A percentile compares a stretch with the other conserved stretches of the same genome.
These are phyloP conservation scores for Metridium senile DNA, from an alignment of 92 coral and sea anemone genomes.

Conservation along the genomic window DNA sequence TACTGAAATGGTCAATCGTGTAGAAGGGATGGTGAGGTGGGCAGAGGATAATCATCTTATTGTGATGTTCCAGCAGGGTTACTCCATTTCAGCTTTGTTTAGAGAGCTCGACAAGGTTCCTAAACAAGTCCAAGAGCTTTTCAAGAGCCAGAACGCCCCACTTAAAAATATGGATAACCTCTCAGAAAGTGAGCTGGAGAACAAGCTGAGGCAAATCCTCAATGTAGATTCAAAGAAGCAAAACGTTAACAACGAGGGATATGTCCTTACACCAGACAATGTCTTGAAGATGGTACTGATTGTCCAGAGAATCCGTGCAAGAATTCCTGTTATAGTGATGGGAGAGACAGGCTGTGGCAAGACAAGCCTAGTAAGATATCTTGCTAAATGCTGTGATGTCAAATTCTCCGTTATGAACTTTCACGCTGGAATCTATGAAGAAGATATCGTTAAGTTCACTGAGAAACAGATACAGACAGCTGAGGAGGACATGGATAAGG, in stretches of 20 bases:
- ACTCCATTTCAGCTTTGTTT: conserved; percentile 71
- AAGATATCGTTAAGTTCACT: conserved; percentile 54
- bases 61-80: conserved; percentile 68
- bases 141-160: conserved; percentile 55
- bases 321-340: conserved; percentile 86
- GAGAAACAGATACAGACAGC: conserved; percentile 46
- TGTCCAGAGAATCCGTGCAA: conserved; percentile 74
- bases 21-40: conserved; percentile 83
- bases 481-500: conserved; percentile 19
- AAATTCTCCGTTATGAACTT: conserved; percentile 56
- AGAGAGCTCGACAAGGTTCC: conserved; percentile 64
- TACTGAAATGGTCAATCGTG: conserved; percentile 68
- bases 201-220: conserved; percentile 57
- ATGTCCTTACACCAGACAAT: conserved; percentile 85
- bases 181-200: conserved; percentile 45
- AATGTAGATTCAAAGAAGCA: conserved; percentile 29
- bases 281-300: conserved; percentile 80
- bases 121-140: conserved; percentile 49
- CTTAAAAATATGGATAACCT: conserved; percentile 46
- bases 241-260: conserved; percentile 25
- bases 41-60: conserved; percentile 78
- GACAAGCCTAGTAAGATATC: conserved; percentile 80
- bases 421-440: conserved; percentile 83
- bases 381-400: conserved; percentile 73
- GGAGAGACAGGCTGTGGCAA: conserved; percentile 94